Evolutionary conservation across 1,140 invertebrate species (phyloP), one percentile per base, ranked within the genome.

Genomic region (Drosophila kepulauana): DNA sequence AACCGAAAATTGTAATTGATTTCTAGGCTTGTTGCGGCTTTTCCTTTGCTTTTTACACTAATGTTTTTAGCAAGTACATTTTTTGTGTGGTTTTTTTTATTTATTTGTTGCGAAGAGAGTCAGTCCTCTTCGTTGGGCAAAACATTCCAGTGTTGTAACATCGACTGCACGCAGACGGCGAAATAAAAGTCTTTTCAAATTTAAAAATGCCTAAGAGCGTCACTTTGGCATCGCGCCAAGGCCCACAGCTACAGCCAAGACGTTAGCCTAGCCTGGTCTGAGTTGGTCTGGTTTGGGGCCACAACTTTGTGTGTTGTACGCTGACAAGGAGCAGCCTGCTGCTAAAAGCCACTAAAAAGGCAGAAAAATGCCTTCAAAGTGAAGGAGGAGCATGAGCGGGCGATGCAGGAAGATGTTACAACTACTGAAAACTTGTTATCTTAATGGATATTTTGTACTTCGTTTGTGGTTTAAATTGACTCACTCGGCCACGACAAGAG

Each of bases 371-470:
- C 49, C 58, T 25, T 25, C 20, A 25, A 25, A 25, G 35, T 59
- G 46, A 38, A 20, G 15, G 41, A 43, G n/a, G 28, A 52, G 28
- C 1, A 1, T 8, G 4, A 52, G 49, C 48, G 58, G 16, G 30
- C n/a, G 45, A 57, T 51, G 38, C 30, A 45, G 68, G 70, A 84
- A 76, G 79, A 79, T 88, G 84, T 88, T 84, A 89, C 84, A 88
- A 88, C 84, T 88, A 84, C 84, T 89, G 82, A 87, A 89, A 88
- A 88, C 84, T 88, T 88, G 84, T 88, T 88, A 88, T 88, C 84
- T 88, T 88, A 88, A 88, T 88, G 85, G 84, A 89, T 88, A 88
- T 88, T 88, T 88, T 88, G 84, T 89, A 88, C 78, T 88, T 88
- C 85, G 84, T 89, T 88, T 88, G 84, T 89, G 85, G 84, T 70